These are phyloP conservation scores for Chymomyza amoena DNA, from an alignment of 2,888 invertebrate species.

Conservation along the genomic window DNA sequence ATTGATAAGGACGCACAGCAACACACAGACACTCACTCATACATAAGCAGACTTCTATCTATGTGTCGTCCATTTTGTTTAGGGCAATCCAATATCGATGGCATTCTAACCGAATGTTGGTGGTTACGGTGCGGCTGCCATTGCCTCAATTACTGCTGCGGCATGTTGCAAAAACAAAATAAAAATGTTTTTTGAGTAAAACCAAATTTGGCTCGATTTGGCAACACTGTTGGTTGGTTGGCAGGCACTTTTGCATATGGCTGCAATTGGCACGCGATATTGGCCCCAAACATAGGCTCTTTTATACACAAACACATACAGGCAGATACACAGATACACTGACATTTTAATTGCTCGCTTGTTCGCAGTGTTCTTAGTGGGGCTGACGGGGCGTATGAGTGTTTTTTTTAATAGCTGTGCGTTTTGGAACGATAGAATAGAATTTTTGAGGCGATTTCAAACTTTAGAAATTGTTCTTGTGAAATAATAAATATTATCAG, in stretches of 20 bases:
- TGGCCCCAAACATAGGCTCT: not conserved
- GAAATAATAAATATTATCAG: no score
- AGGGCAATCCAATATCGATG: constrained; percentile 61
- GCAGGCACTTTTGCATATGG: constrained; percentile 1
- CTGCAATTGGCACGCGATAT: constrained; percentile 2
- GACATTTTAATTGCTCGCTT: not conserved
- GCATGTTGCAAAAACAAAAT: not conserved
- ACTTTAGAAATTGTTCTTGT: no score
- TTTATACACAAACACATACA: not conserved
- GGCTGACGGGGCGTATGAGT: not conserved
- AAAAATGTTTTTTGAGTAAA: not conserved
- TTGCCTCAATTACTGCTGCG: constrained; percentile 55
- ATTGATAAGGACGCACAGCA: constrained; percentile 56
- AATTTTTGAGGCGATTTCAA: not conserved
- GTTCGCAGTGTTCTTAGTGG: not conserved
- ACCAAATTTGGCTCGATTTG: constrained; percentile 1
- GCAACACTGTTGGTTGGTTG: not conserved
- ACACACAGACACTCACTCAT: not conserved
- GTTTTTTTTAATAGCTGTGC: not conserved
- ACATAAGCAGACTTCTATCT: constrained; percentile 15
- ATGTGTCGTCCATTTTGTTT: constrained; percentile 30
- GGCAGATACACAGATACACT: not conserved
- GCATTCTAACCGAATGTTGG: constrained; percentile 31
- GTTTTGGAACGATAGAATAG: not conserved
- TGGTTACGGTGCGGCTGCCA: constrained; percentile 34